Conservation (phyloP, 2,797 vertebrate genomes). For the Macropus fuliginosus region DNA sequence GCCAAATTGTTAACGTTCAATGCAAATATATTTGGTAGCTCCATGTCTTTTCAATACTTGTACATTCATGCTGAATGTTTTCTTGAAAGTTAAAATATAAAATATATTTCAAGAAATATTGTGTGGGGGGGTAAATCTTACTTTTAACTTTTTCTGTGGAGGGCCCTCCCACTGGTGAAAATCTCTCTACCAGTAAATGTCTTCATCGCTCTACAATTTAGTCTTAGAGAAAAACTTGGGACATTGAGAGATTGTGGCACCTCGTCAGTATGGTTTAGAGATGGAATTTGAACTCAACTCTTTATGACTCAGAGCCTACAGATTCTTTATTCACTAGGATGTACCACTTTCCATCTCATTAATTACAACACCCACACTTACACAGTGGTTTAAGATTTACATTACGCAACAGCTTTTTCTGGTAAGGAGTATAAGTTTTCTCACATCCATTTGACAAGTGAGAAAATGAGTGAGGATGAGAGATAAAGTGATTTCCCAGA, state of each 20-base stretch:
- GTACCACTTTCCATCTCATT: slow-evolving; percentile 29
- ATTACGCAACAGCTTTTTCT: background rate
- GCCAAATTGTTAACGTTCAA: slow-evolving; percentile 21
- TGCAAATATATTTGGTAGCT: slow-evolving; percentile 45
- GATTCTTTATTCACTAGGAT: slow-evolving; percentile 22
- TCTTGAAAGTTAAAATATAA: background rate
- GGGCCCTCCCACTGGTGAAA: background rate
- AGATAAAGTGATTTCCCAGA: background rate
- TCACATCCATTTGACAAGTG: background rate
- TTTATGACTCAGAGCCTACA: background rate
- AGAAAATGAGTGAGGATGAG: background rate
- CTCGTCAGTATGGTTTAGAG: background rate
- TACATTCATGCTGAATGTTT: background rate
- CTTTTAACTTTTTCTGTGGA: background rate
- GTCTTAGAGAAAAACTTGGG: background rate
- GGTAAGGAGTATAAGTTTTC: background rate
- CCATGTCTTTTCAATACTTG: background rate
- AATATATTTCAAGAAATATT: background rate
- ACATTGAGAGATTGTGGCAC: background rate
- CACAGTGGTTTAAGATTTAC: background rate
- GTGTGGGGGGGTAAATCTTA: background rate
- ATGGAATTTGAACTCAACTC: background rate
- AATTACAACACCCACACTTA: slow-evolving; percentile 19
- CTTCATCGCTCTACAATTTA: background rate
- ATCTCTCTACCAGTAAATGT: background rate